Base-by-base conservation (phyloP, 2,797 vertebrate species). In the Oreortyx pictus region DNA sequence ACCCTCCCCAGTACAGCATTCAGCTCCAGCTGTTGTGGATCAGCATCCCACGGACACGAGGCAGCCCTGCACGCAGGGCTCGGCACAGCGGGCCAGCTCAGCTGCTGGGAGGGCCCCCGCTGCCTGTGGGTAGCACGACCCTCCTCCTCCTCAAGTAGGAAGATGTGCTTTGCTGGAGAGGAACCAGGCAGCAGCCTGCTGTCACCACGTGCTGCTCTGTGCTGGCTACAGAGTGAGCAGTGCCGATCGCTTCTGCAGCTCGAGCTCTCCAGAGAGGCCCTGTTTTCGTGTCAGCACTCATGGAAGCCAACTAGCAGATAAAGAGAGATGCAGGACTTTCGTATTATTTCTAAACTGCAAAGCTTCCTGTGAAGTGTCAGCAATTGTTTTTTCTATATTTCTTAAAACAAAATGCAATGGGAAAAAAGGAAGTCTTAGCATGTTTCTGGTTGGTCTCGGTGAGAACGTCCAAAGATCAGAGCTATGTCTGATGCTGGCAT, bases 81-180 rank as follows among this genome's bases (percentile, higher is more conserved):
- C 16, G 6, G 50, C 17, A 27, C 6, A 5, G 14, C 65, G 49
- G 60, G 43, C 47, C 57, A 14, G 49, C 43, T 44, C 49, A 13
- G 23, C 24, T 81, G 74, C 65, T 4, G 0, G 14, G 13, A 60
- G 5, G 19, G 15, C 16, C 50, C 24, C 27, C 16, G 1, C 27
- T 52, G 50, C 50, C 27, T 31, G 50, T 52, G 27, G 27, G 27
- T 27, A 75, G 19, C 65, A 49, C 73, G 59, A 62, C 43, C 43
- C 39, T 50, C 43, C 39, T 50, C 43, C 39, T 50, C 15, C 57
- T 27, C 57, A 62, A 29, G 46, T 8, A 67, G 0, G 0, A 64
- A 59, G 19, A 43, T 6, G 1, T 0, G 29, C 31, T 64, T 64
- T 57, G 47, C 27, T 33, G 82, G 80, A 67, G 2, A 50, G 0